A percentile compares a stretch with the other conserved stretches of the same genome.
Evolutionary conservation across 2,797 vertebrate genomes (phyloP).

Genomic region (Jordanella pulchra): DNA sequence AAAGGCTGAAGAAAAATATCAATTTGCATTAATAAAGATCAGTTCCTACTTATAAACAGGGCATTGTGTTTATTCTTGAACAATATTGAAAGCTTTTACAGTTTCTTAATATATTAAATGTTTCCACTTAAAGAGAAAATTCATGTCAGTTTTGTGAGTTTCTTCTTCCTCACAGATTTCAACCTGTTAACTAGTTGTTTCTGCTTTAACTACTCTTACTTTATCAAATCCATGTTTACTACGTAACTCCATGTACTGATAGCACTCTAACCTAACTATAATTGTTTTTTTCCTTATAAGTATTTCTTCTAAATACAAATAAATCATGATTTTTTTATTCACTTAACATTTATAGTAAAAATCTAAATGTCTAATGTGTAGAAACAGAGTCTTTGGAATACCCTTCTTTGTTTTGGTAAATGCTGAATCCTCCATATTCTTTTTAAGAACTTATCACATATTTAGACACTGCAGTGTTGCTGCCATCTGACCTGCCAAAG

Average conservation of each 20-base stretch:
- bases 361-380: too few species aligned
- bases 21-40: background rate
- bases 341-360: background rate
- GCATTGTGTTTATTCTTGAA: background rate
- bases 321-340: background rate
- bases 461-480: too few species aligned
- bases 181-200: background rate
- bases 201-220: too few species aligned
- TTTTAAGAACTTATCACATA: too few species aligned
- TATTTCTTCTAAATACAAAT: background rate
- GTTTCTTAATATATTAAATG: background rate
- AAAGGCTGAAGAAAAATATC: conserved; percentile 1
- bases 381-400: too few species aligned
- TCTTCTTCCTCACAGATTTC: background rate
- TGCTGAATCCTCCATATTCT: too few species aligned
- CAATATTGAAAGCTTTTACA: background rate
- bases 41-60: background rate
- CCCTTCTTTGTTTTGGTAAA: too few species aligned
- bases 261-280: background rate
- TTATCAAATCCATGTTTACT: background rate
- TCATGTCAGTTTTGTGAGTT: background rate
- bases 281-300: background rate
- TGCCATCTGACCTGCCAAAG: too few species aligned
- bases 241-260: background rate
- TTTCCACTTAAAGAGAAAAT: background rate